phyloP scores from a whole-genome alignment of 1,140 invertebrate genomes.

The Ditylenchus dipsaci region DNA sequence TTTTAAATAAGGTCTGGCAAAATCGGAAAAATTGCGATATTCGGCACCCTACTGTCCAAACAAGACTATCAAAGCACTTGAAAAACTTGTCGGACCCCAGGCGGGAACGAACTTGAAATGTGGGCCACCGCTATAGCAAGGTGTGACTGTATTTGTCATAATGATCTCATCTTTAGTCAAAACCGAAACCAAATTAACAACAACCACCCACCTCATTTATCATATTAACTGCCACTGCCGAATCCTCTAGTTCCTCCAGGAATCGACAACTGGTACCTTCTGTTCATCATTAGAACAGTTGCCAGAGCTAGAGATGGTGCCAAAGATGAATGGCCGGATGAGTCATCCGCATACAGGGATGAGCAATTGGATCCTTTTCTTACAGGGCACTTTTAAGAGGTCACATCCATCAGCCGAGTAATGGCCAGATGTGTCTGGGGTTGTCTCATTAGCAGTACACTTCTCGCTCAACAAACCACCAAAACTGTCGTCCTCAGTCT shows the following conservation, averaged over 20 bases:
- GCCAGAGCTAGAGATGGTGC: constrained; percentile 3
- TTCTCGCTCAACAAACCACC: not conserved
- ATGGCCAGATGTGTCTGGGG: not conserved
- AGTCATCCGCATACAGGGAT: not conserved
- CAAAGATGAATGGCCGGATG: constrained; percentile 13
- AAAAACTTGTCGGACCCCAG: too few relatives aligned
- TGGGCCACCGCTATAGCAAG: too few relatives aligned
- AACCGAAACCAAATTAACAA: too few relatives aligned
- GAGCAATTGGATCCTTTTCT: not conserved
- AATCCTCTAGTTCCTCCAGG: constrained; percentile 29
- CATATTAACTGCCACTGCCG: not conserved
- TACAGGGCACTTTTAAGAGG: not conserved
- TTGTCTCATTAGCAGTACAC: not conserved
- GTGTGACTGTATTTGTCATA: too few relatives aligned
- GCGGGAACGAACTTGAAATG: too few relatives aligned
- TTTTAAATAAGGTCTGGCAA: too few relatives aligned
- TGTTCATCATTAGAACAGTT: constrained; percentile 15
- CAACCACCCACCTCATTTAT: constrained; percentile 2
- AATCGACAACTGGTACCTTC: constrained; percentile 23
- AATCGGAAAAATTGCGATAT: too few relatives aligned
- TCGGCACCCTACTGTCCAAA: too few relatives aligned
- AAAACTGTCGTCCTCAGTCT: constrained; percentile 10
- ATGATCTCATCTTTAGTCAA: too few relatives aligned
- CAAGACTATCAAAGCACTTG: too few relatives aligned
- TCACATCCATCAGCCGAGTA: not conserved